Evolutionary conservation across 2,113 vertebrate genomes (phyloP).

Genomic region (Osmerus eperlanus): DNA sequence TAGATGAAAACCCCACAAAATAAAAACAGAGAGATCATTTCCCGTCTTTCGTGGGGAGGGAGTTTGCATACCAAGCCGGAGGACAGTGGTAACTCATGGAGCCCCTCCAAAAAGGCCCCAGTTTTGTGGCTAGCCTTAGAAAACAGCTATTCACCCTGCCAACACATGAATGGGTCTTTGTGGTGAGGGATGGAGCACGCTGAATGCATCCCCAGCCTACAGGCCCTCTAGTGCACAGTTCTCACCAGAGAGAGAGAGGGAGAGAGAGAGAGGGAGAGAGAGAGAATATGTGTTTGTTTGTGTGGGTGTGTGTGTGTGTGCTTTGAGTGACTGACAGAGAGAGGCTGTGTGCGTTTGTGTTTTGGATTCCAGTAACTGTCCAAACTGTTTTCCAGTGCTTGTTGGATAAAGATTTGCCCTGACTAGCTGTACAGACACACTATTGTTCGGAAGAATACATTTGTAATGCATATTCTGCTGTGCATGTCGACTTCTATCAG

Average conservation of each 20-base stretch:
- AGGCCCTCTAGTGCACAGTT: slow-evolving; percentile 55
- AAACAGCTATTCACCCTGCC: slow-evolving; percentile 69
- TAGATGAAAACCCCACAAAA: no score
- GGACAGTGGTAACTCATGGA: slow-evolving; percentile 59
- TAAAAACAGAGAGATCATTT: no score
- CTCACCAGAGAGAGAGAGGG: slow-evolving; percentile 40
- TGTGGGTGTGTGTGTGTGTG: no score
- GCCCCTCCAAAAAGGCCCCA: slow-evolving; percentile 44
- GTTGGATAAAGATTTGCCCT: no score
- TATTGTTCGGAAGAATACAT: neutral
- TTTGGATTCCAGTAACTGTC: no score
- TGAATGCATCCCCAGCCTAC: slow-evolving; percentile 59
- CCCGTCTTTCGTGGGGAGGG: slow-evolving; percentile 32
- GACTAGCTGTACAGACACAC: no score
- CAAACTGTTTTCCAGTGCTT: no score
- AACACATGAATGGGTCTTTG: slow-evolving; percentile 71
- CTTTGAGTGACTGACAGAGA: no score
- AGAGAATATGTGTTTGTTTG: no score
- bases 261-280: neutral
- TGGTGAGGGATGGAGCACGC: slow-evolving; percentile 51
- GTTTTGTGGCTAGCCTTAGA: slow-evolving; percentile 53
- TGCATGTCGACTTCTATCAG: neutral
- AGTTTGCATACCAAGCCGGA: slow-evolving; percentile 58
- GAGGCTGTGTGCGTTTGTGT: no score
- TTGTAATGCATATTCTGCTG: no score